These are phyloP conservation scores for Epizoanthus ramosus DNA, from an alignment of 92 coral and sea anemone genomes.

Conservation along the genomic window DNA sequence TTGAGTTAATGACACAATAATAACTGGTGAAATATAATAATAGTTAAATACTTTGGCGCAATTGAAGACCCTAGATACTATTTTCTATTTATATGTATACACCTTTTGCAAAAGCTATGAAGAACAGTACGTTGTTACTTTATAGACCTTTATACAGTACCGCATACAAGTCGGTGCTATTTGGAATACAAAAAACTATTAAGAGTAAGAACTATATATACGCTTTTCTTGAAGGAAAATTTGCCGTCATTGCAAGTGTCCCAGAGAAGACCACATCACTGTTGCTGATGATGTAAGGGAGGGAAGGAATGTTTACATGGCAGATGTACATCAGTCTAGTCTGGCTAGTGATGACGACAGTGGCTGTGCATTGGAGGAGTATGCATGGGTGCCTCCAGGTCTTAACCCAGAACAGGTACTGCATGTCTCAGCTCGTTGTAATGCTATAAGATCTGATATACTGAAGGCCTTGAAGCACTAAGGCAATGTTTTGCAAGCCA, in stretches of 20 bases:
- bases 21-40: no score
- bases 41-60: no score
- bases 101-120: no score
- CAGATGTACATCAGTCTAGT: slow-evolving; percentile 83
- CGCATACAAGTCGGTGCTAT: no score
- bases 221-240: slow-evolving; percentile 78
- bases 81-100: no score
- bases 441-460: neutral
- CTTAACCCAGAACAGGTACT: slow-evolving; percentile 91
- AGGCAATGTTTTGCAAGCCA: no score
- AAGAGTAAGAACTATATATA: neutral
- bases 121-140: no score
- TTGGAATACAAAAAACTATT: neutral
- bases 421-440: neutral
- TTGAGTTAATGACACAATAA: no score
- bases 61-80: no score
- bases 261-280: slow-evolving; percentile 94
- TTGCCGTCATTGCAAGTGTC: slow-evolving; percentile 97
- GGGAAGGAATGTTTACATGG: slow-evolving; percentile 86
- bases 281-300: slow-evolving; percentile 85
- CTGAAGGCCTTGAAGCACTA: no score
- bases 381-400: slow-evolving; percentile 99
- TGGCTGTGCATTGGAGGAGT: slow-evolving; percentile 94
- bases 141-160: no score
- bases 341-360: slow-evolving; percentile 94